Evolutionary conservation across 2,888 invertebrate species (phyloP), one percentile per base, ranked within the genome.

Genomic region (Mycalesis mineus): DNA sequence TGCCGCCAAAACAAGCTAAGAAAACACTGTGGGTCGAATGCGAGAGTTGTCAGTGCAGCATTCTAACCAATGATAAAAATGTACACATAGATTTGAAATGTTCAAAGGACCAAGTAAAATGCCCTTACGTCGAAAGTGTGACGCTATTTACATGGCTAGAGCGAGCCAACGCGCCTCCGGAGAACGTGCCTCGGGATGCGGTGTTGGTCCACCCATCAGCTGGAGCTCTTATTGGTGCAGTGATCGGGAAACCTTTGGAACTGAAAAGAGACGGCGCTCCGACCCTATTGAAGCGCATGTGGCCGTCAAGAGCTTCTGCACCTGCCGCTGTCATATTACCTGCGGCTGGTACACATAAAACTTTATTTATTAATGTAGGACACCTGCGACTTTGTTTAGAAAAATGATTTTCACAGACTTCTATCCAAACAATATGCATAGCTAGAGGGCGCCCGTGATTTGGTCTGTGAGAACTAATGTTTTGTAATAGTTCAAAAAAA

Each of bases 21-120:
- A 89, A 88, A 60, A 84, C 91, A 1, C 73, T 88, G 6, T 94
- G 94, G 93, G 83, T 91, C 15, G 90, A 91, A 54, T 95, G 95
- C 72, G 93, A 92, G 42, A 85, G 80, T 39, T 95, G 95, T 71
- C 77, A 82, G 4, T 84, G 88, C 47, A 88, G 78, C 62, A 74
- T 94, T 71, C 78, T 90, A 51, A 85, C 89, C 41, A 94, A 92
- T 73, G 93, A 94, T 67, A 79, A 85, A 64, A 87, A 90, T 53
- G 63, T 74, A 62, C 95, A 95, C 64, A 62, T 78, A 42, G 86
- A 85, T 58, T 71, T 77, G 36, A 85, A 89, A 70, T 94, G 94
- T 74, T 70, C 45, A 1, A 82, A 79, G 65, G 81, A 89, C 69
- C 87, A 86, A 67, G 67, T 85, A 11, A 88, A 82, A 73, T 89